Evolutionary conservation across 1,140 invertebrate species (phyloP), one percentile per base, ranked within the genome.

Genomic region (Caligus rogercresseyi): DNA sequence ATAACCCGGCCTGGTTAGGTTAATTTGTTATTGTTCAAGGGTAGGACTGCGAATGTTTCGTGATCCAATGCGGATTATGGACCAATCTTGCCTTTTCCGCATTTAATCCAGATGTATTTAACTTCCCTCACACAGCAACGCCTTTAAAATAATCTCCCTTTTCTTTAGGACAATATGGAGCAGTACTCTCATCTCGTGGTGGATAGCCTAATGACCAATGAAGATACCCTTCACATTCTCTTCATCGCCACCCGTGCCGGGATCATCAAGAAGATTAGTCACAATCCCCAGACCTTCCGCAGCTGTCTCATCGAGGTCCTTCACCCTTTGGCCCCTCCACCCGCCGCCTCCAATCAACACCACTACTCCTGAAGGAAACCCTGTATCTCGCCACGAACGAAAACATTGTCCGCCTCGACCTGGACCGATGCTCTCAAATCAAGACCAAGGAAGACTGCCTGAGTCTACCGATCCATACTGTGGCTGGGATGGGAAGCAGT

Each of bases 401-500:
- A 11, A 78, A 79, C 16, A 72, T 94, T 0, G 70, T 88, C 0
- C 72, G 84, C 31, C 78, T 93, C 25, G 79, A 84, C 0, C 79
- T 85, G 0, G 78, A 84, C 54, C 83, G 87, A 57, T 95, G 90
- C 70, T 74, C 74, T 20, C 77, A 86, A 1, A 84, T 89, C 72
- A 75, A 74, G 16, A 81, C 77, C 0, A 78, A 80, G 31, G 73
- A 79, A 1, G 78, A 82, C 1, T 95, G 91, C 71, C 68, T 89
- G 83, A 83, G 68, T 83, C 89, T 0, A 84, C 84, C 74, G 91
- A 95, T 73, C 91, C 91, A 0, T 89, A 94, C 71, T 95, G 91
- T 73, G 91, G 88, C 0, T 95, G 90, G 90, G 83, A 93, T 72
- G 81, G 83, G 3, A 79, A 85, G 57, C 71, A 74, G 11, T 94